These are phyloP conservation scores for Bombus impatiens DNA, from an alignment of 1,140 invertebrate genomes.

Conservation along the genomic window DNA sequence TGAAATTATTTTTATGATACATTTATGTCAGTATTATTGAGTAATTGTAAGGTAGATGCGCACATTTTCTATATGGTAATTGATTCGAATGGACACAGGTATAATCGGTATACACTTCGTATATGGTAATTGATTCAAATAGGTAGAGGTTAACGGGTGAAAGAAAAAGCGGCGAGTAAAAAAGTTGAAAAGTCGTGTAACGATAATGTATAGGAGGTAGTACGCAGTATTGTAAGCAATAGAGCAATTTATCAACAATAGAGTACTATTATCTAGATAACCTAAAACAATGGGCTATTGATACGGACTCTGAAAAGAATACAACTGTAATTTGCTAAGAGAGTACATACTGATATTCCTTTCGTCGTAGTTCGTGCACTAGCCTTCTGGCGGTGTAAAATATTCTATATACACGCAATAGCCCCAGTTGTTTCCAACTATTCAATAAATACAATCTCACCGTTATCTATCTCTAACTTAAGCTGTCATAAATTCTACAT, in stretches of 20 bases:
- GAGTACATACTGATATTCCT: slow-evolving; percentile 18
- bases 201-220: not conserved
- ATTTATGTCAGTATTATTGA: not conserved
- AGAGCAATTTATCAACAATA: slow-evolving; percentile 41
- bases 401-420: not conserved
- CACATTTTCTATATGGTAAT: slow-evolving; percentile 12
- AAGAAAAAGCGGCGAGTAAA: not conserved
- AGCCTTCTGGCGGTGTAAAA: slow-evolving; percentile 1
- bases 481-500: not conserved
- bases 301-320: slow-evolving; percentile 12
- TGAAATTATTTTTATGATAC: not conserved
- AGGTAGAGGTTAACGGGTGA: not conserved
- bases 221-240: slow-evolving; percentile 27
- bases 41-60: not conserved
- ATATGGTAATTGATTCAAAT: slow-evolving; percentile 18
- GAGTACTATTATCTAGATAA: slow-evolving; percentile 27
- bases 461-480: not conserved
- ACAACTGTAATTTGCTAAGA: slow-evolving; percentile 20
- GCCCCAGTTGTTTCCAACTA: not conserved
- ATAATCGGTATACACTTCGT: not conserved
- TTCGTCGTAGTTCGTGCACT: not conserved
- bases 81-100: not conserved
- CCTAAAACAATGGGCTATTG: slow-evolving; percentile 32
- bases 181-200: slow-evolving; percentile 4
- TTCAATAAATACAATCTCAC: not conserved